Evolutionary conservation across 2,113 vertebrate species (phyloP).

Genomic region (Atlantisia rogersi): DNA sequence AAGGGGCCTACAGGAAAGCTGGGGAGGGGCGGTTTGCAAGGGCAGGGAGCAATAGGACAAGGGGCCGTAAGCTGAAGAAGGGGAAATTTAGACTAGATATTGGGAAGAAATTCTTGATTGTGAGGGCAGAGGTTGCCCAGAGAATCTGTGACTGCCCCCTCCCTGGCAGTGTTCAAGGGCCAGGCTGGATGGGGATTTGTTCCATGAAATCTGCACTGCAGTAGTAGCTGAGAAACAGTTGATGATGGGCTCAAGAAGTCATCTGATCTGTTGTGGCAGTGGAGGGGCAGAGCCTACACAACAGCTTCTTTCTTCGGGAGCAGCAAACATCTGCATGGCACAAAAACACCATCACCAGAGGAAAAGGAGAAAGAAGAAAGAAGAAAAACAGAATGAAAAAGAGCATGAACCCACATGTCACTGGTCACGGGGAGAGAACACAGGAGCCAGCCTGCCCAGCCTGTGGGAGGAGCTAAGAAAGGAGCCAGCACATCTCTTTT

Average conservation of each 20-base stretch:
- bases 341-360: not conserved
- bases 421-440: not conserved
- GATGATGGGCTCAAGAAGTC: not conserved
- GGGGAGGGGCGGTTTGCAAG: no score
- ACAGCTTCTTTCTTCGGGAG: not conserved
- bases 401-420: not conserved
- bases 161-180: no score
- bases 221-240: not conserved
- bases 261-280: not conserved
- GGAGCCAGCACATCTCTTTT: not conserved
- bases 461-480: conserved; percentile 16
- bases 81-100: no score
- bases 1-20: no score
- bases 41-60: no score
- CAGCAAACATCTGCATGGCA: not conserved
- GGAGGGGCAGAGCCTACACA: not conserved
- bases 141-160: no score
- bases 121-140: no score
- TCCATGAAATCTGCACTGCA: not conserved
- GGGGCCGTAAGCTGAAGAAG: no score
- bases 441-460: not conserved
- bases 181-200: no score
- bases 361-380: no score
- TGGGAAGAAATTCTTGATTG: no score
- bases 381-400: not conserved